These are phyloP conservation scores for Drosophila kikkawai DNA, from an alignment of 1,140 invertebrate species.

Conservation along the genomic window DNA sequence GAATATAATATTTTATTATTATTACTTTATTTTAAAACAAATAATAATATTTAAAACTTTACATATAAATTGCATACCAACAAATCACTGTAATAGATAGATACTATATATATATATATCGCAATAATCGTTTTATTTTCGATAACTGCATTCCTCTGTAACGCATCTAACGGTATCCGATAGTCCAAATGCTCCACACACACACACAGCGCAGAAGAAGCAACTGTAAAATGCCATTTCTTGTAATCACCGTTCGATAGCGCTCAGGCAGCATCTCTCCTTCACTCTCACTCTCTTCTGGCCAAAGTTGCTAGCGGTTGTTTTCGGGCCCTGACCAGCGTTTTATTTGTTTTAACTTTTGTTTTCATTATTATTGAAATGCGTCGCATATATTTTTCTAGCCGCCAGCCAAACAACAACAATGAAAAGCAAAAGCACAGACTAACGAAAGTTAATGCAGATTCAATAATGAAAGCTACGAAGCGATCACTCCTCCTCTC, in stretches of 20 bases:
- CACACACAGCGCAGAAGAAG: conserved; percentile 10
- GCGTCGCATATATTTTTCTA: conserved; percentile 71
- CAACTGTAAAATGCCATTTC: conserved; percentile 49
- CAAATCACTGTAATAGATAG: too few species aligned
- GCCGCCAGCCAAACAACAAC: conserved; percentile 60
- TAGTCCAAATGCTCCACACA: not conserved
- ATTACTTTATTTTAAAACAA: too few species aligned
- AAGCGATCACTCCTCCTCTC: not conserved
- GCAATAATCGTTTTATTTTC: not conserved
- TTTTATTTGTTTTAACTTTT: conserved; percentile 76
- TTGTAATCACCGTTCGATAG: conserved; percentile 36
- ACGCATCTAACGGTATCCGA: not conserved
- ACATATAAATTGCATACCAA: too few species aligned
- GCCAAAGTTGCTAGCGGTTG: conserved; percentile 55
- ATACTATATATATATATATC: too few species aligned
- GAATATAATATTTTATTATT: too few species aligned
- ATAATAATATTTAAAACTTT: too few species aligned
- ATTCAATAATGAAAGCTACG: conserved; percentile 59
- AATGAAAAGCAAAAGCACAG: conserved; percentile 10
- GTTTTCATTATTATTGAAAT: conserved; percentile 81
- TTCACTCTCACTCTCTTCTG: conserved; percentile 13
- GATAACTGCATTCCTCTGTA: not conserved
- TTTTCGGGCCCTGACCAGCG: conserved; percentile 30
- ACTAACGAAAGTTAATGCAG: conserved; percentile 69
- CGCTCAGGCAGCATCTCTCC: conserved; percentile 8